Percentiles rank a stretch among this genome's conserved stretches.
These are phyloP conservation scores for Potamilus streckersoni DNA, from an alignment of 1,140 invertebrate species.

Conservation along the genomic window DNA sequence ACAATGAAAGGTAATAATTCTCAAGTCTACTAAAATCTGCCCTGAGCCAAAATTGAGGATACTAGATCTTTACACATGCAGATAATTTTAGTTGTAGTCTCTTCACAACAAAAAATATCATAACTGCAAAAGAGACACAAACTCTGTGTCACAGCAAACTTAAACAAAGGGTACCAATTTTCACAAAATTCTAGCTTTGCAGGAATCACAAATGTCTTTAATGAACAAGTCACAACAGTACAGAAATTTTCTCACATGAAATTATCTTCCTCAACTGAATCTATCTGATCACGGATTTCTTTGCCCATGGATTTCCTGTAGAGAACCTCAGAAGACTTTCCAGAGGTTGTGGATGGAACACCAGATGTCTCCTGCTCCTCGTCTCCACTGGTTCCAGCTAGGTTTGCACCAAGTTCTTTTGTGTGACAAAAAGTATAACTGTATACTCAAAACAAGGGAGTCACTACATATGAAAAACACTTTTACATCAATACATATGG, in stretches of 20 bases:
- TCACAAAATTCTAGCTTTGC: background rate
- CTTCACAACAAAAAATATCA: no score
- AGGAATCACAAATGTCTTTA: background rate
- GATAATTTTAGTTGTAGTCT: no score
- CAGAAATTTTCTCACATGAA: conserved; percentile 37
- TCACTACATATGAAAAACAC: background rate
- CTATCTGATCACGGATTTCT: conserved; percentile 51
- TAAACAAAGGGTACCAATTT: no score
- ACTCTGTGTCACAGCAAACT: no score
- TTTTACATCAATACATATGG: background rate
- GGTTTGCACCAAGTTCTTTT: conserved; percentile 82
- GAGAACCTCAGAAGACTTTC: conserved; percentile 73
- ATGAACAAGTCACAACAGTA: background rate
- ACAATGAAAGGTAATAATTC: no score
- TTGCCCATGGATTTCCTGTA: conserved; percentile 45
- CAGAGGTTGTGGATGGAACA: conserved; percentile 77
- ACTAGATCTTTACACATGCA: no score
- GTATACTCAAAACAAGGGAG: background rate
- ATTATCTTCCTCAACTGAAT: conserved; percentile 57
- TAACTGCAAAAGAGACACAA: no score
- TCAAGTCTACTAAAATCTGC: no score
- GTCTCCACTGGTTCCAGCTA: conserved; percentile 74
- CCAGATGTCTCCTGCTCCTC: conserved; percentile 76
- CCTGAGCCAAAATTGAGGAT: no score
- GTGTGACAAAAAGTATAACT: no score